Conservation (phyloP, 2,888 invertebrate genomes). For the Callimorpha dominula region DNA sequence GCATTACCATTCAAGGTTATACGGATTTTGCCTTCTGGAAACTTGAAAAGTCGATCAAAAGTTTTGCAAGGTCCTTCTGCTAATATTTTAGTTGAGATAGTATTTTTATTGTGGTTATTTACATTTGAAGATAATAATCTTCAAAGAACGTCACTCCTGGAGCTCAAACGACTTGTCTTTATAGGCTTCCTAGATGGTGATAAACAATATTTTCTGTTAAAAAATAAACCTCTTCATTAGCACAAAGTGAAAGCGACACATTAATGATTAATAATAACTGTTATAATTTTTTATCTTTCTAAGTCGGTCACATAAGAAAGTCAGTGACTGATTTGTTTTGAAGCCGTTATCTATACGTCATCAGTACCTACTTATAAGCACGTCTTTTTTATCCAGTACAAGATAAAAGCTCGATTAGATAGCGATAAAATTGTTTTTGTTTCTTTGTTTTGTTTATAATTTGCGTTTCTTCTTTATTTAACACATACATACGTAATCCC, state of each 20-base stretch:
- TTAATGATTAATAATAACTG: constrained; percentile 6
- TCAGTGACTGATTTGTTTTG: constrained; percentile 27
- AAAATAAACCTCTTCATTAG: neutral
- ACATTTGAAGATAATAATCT: too few relatives aligned
- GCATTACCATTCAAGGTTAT: neutral
- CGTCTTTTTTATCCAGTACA: constrained; percentile 23
- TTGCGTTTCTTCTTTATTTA: constrained; percentile 8
- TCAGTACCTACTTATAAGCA: constrained; percentile 11
- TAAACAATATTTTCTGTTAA: neutral
- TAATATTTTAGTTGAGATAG: neutral
- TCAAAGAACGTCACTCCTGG: too few relatives aligned
- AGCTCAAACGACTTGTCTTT: too few relatives aligned
- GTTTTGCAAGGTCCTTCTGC: neutral
- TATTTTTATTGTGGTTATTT: neutral
- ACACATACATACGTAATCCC: neutral
- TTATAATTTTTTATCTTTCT: constrained; percentile 11
- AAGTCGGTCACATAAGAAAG: constrained; percentile 26
- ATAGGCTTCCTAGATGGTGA: neutral
- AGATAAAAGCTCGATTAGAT: constrained; percentile 43
- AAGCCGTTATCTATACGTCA: constrained; percentile 30
- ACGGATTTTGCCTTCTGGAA: neutral
- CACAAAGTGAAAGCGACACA: constrained; percentile 18
- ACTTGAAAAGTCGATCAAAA: neutral
- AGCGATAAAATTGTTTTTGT: constrained; percentile 27
- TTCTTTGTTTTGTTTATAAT: constrained; percentile 30